These are phyloP conservation scores for Psephotus haematonotus DNA, from an alignment of 2,113 vertebrate species.

Conservation along the genomic window DNA sequence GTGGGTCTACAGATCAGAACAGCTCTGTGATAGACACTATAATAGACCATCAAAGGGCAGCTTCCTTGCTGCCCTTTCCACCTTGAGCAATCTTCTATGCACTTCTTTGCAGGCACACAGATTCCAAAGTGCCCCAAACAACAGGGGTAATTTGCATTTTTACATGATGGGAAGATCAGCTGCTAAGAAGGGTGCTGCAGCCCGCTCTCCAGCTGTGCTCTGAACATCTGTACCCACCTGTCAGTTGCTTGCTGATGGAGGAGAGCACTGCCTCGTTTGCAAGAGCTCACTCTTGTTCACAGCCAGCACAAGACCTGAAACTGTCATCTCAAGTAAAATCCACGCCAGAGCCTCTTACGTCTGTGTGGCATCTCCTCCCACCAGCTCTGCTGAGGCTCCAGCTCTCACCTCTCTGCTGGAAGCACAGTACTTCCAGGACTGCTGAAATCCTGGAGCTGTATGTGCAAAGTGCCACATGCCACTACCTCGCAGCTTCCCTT, in stretches of 20 bases:
- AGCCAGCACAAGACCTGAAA: not conserved
- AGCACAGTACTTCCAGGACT: too few species aligned
- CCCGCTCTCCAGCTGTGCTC: not conserved
- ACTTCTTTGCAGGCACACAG: not conserved
- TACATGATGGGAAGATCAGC: accelerated
- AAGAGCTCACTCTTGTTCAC: not conserved
- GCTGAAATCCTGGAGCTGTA: not conserved
- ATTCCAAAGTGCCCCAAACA: not conserved
- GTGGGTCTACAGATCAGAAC: not conserved
- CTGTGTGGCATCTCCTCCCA: not conserved
- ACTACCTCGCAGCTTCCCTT: not conserved
- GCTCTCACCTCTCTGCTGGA: not conserved
- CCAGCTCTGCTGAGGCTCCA: not conserved
- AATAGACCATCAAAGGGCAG: not conserved
- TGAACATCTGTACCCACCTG: not conserved
- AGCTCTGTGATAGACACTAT: not conserved
- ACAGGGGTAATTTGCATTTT: not conserved
- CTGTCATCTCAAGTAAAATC: not conserved
- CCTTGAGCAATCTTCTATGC: not conserved
- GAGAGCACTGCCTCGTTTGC: not conserved
- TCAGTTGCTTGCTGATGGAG: accelerated
- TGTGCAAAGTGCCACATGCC: not conserved
- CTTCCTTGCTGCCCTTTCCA: accelerated
- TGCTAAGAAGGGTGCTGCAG: not conserved
- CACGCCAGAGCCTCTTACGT: not conserved